Evolutionary conservation across 2,797 vertebrate genomes (phyloP).

Genomic region (Pseudomugil tenellus): DNA sequence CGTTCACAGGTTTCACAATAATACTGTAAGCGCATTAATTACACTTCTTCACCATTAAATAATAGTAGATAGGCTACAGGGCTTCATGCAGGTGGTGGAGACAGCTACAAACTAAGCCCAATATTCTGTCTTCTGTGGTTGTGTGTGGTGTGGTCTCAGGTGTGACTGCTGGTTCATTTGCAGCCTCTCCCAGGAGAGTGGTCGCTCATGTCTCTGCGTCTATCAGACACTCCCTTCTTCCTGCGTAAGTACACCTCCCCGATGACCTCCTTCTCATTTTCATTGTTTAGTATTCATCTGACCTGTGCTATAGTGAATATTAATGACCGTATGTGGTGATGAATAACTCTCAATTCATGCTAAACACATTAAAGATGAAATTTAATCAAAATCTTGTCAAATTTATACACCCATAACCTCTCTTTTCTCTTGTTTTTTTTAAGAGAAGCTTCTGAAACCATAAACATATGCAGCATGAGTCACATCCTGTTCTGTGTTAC

Average conservation of each 20-base stretch:
- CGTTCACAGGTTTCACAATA: conserved; percentile 1
- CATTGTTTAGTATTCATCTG: conserved; percentile 60
- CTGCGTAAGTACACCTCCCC: conserved; percentile 33
- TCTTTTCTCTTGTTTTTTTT: not conserved
- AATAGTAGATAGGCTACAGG: conserved; percentile 17
- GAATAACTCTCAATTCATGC: conserved; percentile 16
- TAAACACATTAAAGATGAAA: conserved; percentile 8
- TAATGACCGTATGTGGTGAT: conserved; percentile 20
- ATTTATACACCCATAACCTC: not conserved
- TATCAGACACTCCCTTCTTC: conserved; percentile 55
- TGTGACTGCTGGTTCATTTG: conserved; percentile 66
- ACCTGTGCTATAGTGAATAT: conserved; percentile 35
- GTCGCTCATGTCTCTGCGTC: conserved; percentile 55
- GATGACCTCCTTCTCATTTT: conserved; percentile 47
- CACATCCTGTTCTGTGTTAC: conserved; percentile 49
- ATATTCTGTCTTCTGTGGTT: conserved; percentile 1
- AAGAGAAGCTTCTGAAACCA: conserved; percentile 8
- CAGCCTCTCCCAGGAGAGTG: conserved; percentile 43
- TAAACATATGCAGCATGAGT: conserved; percentile 17
- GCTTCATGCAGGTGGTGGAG: conserved; percentile 19
- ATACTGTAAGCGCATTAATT: conserved; percentile 20
- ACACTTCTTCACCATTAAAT: conserved; percentile 10
- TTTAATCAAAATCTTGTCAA: conserved; percentile 1
- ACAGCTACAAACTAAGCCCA: conserved; percentile 18
- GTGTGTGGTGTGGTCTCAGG: conserved; percentile 39